phyloP scores from a whole-genome alignment of 2,113 vertebrate genomes.

The Dryoscopus gambensis region DNA sequence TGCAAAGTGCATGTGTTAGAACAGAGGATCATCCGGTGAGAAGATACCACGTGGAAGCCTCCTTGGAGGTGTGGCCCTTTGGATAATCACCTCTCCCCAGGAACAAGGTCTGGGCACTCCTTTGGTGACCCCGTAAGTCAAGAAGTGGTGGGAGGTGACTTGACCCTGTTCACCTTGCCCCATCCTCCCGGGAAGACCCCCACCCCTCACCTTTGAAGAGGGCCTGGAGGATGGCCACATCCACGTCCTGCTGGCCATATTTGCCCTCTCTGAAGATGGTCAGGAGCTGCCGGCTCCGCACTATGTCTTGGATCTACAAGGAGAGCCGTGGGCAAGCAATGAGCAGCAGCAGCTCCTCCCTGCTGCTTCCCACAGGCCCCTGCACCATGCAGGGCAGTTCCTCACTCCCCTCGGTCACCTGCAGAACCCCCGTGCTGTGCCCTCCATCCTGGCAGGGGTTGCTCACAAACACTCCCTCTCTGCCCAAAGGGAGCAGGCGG shows the following conservation, averaged over 20 bases:
- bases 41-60: not conserved
- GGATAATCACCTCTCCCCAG: not conserved
- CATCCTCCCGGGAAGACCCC: not conserved
- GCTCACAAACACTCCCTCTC: not conserved
- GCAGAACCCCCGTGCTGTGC: not conserved
- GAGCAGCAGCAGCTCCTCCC: not conserved
- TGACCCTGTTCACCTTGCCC: not conserved
- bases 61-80: not conserved
- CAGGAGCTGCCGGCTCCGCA: conserved; percentile 81
- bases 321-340: not conserved
- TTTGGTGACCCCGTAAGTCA: not conserved
- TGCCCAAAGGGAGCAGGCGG: not conserved
- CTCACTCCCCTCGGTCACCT: not conserved
- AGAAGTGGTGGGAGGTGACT: not conserved
- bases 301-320: conserved; percentile 91
- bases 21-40: rapidly evolving
- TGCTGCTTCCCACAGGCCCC: not conserved
- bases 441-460: rapidly evolving
- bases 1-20: not conserved
- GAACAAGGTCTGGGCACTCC: not conserved
- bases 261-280: conserved; percentile 86
- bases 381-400: not conserved
- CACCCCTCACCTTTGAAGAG: conserved; percentile 86
- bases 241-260: conserved; percentile 82
- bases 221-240: conserved; percentile 92